A percentile compares a stretch with the other conserved stretches of the same genome.
Evolutionary conservation across 2,888 invertebrate species (phyloP).

Genomic region (Sesia bembeciformis): DNA sequence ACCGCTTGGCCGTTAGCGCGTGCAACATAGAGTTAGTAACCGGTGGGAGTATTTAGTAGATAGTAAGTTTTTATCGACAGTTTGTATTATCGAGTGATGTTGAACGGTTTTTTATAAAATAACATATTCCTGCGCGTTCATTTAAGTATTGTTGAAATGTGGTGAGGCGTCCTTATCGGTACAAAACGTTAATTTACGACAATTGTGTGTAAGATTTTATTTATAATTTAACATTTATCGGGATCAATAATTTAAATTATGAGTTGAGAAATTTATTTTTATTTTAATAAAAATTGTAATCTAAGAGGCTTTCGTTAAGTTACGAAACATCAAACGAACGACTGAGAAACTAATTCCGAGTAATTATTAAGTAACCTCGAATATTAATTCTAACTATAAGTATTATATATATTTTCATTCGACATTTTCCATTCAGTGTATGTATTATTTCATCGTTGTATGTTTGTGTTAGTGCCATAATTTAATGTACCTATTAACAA

Average conservation of each 20-base stretch:
- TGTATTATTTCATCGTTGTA: conserved; percentile 56
- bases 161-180: conserved; percentile 62
- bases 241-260: conserved; percentile 66
- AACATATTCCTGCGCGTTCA: conserved; percentile 66
- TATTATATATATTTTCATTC: conserved; percentile 28
- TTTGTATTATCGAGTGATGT: conserved; percentile 61
- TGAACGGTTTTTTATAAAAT: conserved; percentile 53
- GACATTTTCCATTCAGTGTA: conserved; percentile 53
- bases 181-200: conserved; percentile 56
- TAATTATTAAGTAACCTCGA: conserved; percentile 44
- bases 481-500: conserved; percentile 67
- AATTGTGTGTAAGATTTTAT: conserved; percentile 43
- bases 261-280: conserved; percentile 64
- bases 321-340: conserved; percentile 65
- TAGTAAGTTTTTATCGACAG: conserved; percentile 69
- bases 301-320: conserved; percentile 55
- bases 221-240: conserved; percentile 59
- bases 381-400: conserved; percentile 22
- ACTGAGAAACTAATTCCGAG: conserved; percentile 72
- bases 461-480: conserved; percentile 72
- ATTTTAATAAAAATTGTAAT: conserved; percentile 53
- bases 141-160: conserved; percentile 40
- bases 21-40: conserved; percentile 16
- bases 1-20: conserved; percentile 20
- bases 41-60: conserved; percentile 31